Evolutionary conservation across 2,888 invertebrate genomes (phyloP).

Genomic region (Xylophagus ater): DNA sequence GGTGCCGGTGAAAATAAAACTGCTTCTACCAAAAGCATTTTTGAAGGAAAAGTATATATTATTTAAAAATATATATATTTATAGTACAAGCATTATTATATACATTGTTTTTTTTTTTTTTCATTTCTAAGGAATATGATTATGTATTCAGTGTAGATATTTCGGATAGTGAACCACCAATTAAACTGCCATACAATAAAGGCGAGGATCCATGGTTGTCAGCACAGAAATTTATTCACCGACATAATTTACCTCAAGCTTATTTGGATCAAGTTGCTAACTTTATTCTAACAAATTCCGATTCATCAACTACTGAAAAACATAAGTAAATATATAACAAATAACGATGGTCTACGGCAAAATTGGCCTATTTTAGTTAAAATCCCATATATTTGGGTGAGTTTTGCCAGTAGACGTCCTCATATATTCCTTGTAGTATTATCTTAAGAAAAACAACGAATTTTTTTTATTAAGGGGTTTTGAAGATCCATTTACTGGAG

Average conservation of each 20-base stretch:
- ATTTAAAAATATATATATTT: slow-evolving; percentile 15
- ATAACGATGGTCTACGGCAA: no score
- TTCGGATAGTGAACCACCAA: slow-evolving; percentile 74
- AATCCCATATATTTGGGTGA: no score
- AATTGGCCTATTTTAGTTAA: no score
- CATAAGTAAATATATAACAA: no score
- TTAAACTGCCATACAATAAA: slow-evolving; percentile 84
- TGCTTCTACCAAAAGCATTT: slow-evolving; percentile 61
- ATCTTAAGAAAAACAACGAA: neutral
- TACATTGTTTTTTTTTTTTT: neutral
- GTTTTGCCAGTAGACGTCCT: no score
- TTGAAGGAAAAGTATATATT: slow-evolving; percentile 55
- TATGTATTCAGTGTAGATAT: slow-evolving; percentile 94
- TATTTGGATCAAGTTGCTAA: slow-evolving; percentile 88
- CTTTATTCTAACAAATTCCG: slow-evolving; percentile 76
- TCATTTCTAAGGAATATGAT: slow-evolving; percentile 58
- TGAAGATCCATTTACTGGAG: slow-evolving; percentile 61
- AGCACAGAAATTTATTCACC: slow-evolving; percentile 82
- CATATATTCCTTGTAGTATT: no score
- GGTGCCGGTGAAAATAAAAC: slow-evolving; percentile 59
- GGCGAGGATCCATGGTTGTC: slow-evolving; percentile 86
- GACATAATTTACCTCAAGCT: slow-evolving; percentile 68
- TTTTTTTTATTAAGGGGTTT: slow-evolving; percentile 30
- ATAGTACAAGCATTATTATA: slow-evolving; percentile 26
- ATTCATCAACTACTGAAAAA: no score